phyloP scores from a whole-genome alignment of 2,888 invertebrate genomes.

The Lymantria dispar region DNA sequence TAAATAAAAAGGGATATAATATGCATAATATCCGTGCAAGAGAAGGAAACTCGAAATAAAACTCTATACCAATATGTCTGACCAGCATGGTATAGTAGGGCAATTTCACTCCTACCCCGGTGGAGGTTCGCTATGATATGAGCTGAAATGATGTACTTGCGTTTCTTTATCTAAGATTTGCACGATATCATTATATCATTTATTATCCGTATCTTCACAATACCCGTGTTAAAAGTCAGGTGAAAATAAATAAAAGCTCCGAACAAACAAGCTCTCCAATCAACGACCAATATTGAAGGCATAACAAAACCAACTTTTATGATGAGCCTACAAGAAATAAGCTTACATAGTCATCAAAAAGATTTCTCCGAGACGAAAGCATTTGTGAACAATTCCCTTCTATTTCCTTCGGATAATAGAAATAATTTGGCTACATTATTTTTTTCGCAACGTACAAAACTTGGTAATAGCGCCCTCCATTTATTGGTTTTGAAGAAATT shows the following conservation, averaged over 20 bases:
- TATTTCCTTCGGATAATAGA: slow-evolving; percentile 31
- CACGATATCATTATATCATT: no score
- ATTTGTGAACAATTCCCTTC: slow-evolving; percentile 36
- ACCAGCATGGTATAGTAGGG: no score
- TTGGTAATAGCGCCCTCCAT: slow-evolving; percentile 19
- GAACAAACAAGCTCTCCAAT: not conserved
- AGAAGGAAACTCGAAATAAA: no score
- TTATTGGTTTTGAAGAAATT: slow-evolving; percentile 26
- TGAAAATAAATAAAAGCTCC: not conserved
- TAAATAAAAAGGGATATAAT: no score
- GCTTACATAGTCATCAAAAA: slow-evolving; percentile 41
- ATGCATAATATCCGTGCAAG: no score
- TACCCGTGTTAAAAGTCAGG: not conserved
- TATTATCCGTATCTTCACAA: no score
- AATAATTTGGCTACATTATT: slow-evolving; percentile 38
- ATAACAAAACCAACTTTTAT: slow-evolving; percentile 23
- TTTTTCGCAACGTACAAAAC: slow-evolving; percentile 21
- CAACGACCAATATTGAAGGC: slow-evolving; percentile 20
- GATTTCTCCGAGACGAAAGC: slow-evolving; percentile 32
- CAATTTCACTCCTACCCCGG: no score
- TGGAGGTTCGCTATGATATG: no score
- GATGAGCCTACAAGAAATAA: slow-evolving; percentile 31
- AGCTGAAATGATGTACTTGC: no score
- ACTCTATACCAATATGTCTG: no score
- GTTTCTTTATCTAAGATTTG: no score